These are phyloP conservation scores for Ctenodactylus gundi DNA, from an alignment of 2,113 vertebrate species.

Conservation along the genomic window DNA sequence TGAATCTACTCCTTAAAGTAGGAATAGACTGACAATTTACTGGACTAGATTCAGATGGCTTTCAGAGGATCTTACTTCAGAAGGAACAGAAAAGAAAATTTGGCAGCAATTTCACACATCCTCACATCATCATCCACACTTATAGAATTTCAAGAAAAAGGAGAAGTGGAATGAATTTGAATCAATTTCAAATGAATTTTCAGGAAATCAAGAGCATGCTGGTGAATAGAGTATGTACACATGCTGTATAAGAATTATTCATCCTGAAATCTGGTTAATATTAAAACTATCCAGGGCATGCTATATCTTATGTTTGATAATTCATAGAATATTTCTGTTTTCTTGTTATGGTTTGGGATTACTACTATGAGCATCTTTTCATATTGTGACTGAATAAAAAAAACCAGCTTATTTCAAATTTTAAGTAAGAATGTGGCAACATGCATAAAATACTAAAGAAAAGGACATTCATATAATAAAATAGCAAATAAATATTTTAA, in stretches of 20 bases:
- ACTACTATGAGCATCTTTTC: background rate
- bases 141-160: background rate
- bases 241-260: background rate
- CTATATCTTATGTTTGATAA: background rate
- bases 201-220: background rate
- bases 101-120: background rate
- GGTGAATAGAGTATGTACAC: background rate
- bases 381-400: background rate
- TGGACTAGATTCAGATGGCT: background rate
- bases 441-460: background rate
- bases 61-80: background rate
- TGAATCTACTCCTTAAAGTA: background rate
- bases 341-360: background rate
- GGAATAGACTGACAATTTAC: background rate
- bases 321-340: background rate
- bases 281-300: background rate
- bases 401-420: background rate
- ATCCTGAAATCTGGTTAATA: background rate
- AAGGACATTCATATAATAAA: background rate
- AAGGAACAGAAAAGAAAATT: background rate
- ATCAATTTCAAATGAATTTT: slow-evolving; percentile 7
- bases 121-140: background rate
- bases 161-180: background rate
- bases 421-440: background rate
- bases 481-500: background rate